Base-by-base conservation (phyloP, 2,113 vertebrate genomes). In the Xyrauchen texanus region DNA sequence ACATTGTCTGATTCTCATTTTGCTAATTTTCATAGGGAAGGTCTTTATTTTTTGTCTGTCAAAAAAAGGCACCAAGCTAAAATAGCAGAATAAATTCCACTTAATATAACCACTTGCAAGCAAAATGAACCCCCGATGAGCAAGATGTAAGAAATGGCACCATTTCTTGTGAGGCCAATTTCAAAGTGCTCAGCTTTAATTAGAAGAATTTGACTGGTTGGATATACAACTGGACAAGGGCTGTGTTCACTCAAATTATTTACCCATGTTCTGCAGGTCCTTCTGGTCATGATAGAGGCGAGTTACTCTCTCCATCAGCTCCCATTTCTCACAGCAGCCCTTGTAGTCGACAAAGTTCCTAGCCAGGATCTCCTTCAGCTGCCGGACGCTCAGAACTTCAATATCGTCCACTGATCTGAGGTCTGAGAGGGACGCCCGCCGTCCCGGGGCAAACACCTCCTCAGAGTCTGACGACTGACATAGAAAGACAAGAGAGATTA, bases 321-420 rank as follows among this genome's bases (percentile, higher is more conserved):
- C 98, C 98, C 97, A 98, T 85, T 98, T 98, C 83, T 99, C 98
- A 82, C 98, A 99, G 93, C 98, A 99, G 91, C 98, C 98, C 86
- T 97, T 98, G 88, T 96, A 99, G 90, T 98, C 91, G 45, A 99
- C 98, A 0, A 99, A 99, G 93, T 99, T 99, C 44, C 97, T 91
- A 46, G 96, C 95, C 0, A 99, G 93, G 62, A 99, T 98, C 81
- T 99, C 96, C 83, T 99, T 99, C 77, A 99, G 91, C 90, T 98
- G 96, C 0, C 97, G 92, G 58, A 99, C 98, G 0, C 95, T 95
- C 55, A 99, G 93, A 0, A 80, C 89, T 34, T 95, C 95, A 0
- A 98, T 94, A 87, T 98, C 97, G 0, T 94, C 93, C 2, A 91
- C 16, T 46, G 91, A 84, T 0, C 80, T 88, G 45, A 99, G 90